phyloP scores from a whole-genome alignment of 2,888 invertebrate species.

The Heliconius sara region DNA sequence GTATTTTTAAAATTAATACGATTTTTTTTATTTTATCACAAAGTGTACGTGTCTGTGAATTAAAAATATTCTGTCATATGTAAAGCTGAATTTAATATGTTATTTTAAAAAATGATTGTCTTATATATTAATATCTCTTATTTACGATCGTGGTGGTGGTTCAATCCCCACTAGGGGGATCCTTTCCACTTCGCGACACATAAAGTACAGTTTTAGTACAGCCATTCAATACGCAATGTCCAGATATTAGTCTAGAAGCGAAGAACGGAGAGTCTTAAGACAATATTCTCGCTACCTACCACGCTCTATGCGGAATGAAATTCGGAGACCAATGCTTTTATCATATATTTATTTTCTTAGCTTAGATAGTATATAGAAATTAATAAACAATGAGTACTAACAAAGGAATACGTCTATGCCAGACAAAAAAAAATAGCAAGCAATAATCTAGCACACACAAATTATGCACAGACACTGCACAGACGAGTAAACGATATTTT shows the following conservation, averaged over 20 bases:
- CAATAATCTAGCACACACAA: neutral
- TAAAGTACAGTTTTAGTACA: no score
- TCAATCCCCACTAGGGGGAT: no score
- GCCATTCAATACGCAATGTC: no score
- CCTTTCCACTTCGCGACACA: no score
- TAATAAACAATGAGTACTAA: neutral
- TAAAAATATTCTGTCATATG: neutral
- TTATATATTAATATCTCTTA: no score
- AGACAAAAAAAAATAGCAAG: neutral
- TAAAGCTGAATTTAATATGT: neutral
- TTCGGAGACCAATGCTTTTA: no score
- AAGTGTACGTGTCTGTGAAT: neutral
- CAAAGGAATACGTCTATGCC: neutral
- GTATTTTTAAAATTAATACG: neutral
- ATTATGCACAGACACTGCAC: neutral
- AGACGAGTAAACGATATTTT: neutral
- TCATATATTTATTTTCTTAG: no score
- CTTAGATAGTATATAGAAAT: no score
- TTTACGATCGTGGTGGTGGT: neutral
- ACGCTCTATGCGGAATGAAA: no score
- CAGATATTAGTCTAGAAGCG: neutral
- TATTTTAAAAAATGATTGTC: neutral
- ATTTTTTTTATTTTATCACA: neutral
- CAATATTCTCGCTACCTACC: neutral
- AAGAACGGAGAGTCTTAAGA: neutral